Evolutionary conservation across 1,140 invertebrate genomes (phyloP).

Genomic region (Chionoecetes opilio): DNA sequence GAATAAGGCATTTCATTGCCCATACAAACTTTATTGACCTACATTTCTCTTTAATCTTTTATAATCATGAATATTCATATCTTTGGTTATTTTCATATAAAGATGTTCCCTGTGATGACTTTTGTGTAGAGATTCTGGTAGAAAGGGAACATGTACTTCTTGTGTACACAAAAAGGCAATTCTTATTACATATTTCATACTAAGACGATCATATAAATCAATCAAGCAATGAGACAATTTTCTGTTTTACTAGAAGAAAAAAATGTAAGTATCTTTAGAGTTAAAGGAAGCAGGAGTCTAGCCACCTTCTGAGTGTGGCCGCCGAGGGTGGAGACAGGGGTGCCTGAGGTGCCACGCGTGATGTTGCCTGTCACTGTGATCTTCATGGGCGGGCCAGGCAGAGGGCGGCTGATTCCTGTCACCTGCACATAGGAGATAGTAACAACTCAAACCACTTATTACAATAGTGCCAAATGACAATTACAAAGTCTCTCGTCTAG

Average conservation of each 20-base stretch:
- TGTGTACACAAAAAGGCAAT: no score
- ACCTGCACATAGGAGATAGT: conserved; percentile 28
- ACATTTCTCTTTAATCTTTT: background rate
- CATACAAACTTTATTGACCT: background rate
- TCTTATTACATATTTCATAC: no score
- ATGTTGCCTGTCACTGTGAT: conserved; percentile 70
- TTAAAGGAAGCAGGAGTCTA: background rate
- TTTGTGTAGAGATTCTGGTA: no score
- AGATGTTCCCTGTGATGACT: no score
- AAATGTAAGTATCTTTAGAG: background rate
- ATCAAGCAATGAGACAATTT: background rate
- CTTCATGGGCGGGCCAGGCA: conserved; percentile 72
- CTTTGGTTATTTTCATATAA: no score
- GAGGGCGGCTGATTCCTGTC: conserved; percentile 47
- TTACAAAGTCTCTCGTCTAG: no score
- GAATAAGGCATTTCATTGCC: background rate
- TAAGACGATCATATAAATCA: no score
- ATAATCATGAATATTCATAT: background rate
- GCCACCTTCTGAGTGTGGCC: conserved; percentile 68
- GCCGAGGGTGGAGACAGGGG: conserved; percentile 61
- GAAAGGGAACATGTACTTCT: no score
- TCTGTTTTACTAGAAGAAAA: no score
- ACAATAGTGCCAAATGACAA: no score
- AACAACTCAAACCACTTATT: no score
- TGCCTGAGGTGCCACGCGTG: conserved; percentile 66